phyloP scores from a whole-genome alignment of 1,140 invertebrate species.

The Ectropis grisescens region DNA sequence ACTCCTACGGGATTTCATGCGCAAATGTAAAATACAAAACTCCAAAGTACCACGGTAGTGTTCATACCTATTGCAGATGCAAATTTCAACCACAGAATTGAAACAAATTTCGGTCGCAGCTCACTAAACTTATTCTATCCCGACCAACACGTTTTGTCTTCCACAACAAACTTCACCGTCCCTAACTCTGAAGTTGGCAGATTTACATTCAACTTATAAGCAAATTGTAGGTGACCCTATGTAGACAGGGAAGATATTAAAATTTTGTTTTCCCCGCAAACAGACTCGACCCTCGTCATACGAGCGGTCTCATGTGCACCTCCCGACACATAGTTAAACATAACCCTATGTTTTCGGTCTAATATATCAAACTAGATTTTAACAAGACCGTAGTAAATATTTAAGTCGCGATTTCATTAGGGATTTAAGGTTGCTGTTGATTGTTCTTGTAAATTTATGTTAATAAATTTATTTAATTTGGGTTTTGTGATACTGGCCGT shows the following conservation, averaged over 20 bases:
- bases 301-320: conserved; percentile 18
- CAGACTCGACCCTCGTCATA: conserved; percentile 24
- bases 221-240: conserved; percentile 10
- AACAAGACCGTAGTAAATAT: neutral
- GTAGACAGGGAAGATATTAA: conserved; percentile 19
- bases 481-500: neutral
- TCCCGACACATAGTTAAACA: conserved; percentile 18
- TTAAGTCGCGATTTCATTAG: neutral
- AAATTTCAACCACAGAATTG: no score
- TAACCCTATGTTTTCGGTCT: conserved; percentile 4
- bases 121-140: no score
- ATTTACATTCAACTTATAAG: neutral
- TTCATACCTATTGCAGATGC: no score
- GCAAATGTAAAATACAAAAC: no score
- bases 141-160: no score
- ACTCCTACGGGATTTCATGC: no score
- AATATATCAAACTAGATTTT: neutral
- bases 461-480: neutral
- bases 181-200: no score
- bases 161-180: no score
- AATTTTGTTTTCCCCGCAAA: conserved; percentile 23
- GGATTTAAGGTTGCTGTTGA: neutral
- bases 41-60: no score
- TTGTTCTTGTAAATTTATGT: neutral
- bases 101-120: no score